These are phyloP conservation scores for Gallinago media DNA, from an alignment of 2,113 vertebrate species.

Conservation along the genomic window DNA sequence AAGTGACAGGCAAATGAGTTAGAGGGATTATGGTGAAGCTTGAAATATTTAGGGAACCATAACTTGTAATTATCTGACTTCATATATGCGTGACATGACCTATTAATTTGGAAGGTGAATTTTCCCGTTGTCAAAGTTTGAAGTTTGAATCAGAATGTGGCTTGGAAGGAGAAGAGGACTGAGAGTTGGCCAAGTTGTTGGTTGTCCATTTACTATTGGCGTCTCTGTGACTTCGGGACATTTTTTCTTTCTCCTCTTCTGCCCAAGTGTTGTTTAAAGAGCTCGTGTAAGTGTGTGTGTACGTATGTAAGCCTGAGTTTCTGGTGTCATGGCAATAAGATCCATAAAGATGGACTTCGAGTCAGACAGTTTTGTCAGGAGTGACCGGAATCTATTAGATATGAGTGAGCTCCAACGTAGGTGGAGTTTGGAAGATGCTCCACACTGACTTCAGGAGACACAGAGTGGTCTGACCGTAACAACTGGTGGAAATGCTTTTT, in stretches of 20 bases:
- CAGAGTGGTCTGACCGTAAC: neutral
- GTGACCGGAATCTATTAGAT: neutral
- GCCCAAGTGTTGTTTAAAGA: neutral
- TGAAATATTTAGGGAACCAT: neutral
- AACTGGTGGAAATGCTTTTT: neutral
- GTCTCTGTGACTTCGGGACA: neutral
- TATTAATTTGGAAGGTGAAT: neutral
- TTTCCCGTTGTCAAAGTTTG: neutral
- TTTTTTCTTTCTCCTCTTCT: neutral
- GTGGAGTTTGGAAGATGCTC: neutral
- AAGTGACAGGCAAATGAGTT: neutral
- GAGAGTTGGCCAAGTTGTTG: neutral
- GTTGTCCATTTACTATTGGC: fast-evolving
- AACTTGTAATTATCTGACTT: neutral
- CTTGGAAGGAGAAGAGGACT: neutral
- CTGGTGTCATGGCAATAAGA: neutral
- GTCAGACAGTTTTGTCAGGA: neutral
- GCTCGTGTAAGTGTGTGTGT: neutral
- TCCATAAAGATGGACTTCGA: fast-evolving
- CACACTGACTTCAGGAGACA: neutral
- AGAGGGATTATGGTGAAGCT: neutral
- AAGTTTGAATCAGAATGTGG: neutral
- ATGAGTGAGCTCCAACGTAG: fast-evolving
- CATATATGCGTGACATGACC: neutral
- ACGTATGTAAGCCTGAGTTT: neutral